Base-by-base conservation (phyloP, 1,140 invertebrate genomes). In the Drosophila gunungcola region DNA sequence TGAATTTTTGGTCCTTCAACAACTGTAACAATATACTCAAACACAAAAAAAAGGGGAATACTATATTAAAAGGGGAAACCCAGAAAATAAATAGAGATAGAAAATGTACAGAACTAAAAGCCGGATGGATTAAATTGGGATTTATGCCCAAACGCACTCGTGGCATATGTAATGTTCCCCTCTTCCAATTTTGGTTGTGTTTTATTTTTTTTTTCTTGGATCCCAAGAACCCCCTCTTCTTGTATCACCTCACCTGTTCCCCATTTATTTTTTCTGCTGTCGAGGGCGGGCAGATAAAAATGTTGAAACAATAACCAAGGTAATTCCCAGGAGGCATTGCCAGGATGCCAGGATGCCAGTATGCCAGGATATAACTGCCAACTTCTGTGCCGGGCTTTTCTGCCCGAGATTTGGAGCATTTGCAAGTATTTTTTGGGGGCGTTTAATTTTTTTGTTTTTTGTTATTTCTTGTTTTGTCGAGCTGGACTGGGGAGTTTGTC, bases 261-360 rank as follows among this genome's bases (percentile, higher is more conserved):
- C 55, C 45, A 11, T 51, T 32, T 45, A 6, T 36, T 69, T 52
- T 13, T 25, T 42, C 43, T 56, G 60, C 68, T 70, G 41, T 55
- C 63, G 49, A 46, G 49, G 63, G 67, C 68, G 63, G 57, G 55
- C 70, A 72, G 80, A 83, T 83, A 78, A 82, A 83, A 82, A 83
- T 83, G 80, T 83, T 83, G 80, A 83, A 83, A 84, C 80, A 83
- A 78, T 84, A 84, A 79, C 80, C 80, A 83, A 83, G 80, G 80
- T 84, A 68, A 79, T 84, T 83, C 80, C 72, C 80, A 64, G 64
- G 72, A 75, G 80, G 65, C 76, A 55, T 58, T 72, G 80, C 80
- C 53, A 41, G 70, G 67, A 78, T 83, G 69, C 60, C 74, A 48
- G 70, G 56, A 83, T 21, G 16, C 16, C 16, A 21, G 16, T 0